Percentiles rank a stretch among this genome's conserved stretches.
These are phyloP conservation scores for Tyria jacobaeae DNA, from an alignment of 2,888 invertebrate genomes.

Conservation along the genomic window DNA sequence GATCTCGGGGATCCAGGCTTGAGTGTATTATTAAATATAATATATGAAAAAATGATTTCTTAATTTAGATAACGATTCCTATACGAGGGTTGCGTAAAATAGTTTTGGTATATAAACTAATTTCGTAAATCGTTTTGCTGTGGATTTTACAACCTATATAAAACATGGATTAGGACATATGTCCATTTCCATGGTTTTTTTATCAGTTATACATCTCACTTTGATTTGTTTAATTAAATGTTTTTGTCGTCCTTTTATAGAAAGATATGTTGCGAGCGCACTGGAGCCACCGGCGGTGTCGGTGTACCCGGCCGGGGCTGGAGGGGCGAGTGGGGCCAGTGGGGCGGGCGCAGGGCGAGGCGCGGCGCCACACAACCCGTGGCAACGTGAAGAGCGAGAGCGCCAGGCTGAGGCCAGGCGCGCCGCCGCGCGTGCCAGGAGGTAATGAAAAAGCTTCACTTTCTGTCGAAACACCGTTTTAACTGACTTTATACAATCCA, in stretches of 20 bases:
- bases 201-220: too few relatives aligned
- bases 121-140: too few relatives aligned
- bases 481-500: too few relatives aligned
- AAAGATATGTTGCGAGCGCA: conserved; percentile 90
- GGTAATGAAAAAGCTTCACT: conserved; percentile 48
- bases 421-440: conserved; percentile 60
- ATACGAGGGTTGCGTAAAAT: too few relatives aligned
- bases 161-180: too few relatives aligned
- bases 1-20: too few relatives aligned
- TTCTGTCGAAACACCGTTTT: neutral
- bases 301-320: conserved; percentile 85
- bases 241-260: conserved; percentile 39
- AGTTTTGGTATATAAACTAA: too few relatives aligned
- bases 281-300: conserved; percentile 91
- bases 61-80: too few relatives aligned
- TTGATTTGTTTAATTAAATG: neutral
- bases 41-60: too few relatives aligned
- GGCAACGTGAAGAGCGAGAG: conserved; percentile 97
- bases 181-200: too few relatives aligned
- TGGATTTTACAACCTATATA: too few relatives aligned
- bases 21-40: too few relatives aligned
- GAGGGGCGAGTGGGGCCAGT: conserved; percentile 90
- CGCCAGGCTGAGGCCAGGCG: conserved; percentile 84
- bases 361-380: conserved; percentile 89
- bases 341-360: conserved; percentile 65